A percentile compares a stretch with the other conserved stretches of the same genome.
These are phyloP conservation scores for Lacerta agilis DNA, from an alignment of 2,797 vertebrate species.

Conservation along the genomic window DNA sequence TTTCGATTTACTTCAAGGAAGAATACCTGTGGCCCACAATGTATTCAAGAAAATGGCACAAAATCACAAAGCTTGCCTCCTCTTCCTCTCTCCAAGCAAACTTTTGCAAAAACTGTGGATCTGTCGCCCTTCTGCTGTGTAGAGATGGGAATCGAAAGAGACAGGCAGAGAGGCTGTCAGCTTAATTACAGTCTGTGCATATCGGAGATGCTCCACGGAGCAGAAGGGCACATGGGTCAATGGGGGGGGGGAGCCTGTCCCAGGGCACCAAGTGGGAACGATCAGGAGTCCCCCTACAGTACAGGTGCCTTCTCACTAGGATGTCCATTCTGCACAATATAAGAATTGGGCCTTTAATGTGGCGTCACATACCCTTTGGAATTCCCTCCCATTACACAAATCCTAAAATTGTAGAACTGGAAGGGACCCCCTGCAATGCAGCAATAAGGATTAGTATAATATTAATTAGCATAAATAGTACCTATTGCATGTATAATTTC, in stretches of 20 bases:
- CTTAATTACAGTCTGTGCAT: neutral
- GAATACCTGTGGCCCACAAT: conserved; percentile 36
- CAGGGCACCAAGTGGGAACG: neutral
- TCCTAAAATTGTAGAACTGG: too few relatives aligned
- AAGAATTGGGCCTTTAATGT: too few relatives aligned
- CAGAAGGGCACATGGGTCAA: neutral
- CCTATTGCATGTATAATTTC: too few relatives aligned
- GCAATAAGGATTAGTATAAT: too few relatives aligned
- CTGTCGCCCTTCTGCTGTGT: conserved; percentile 11
- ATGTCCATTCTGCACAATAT: too few relatives aligned
- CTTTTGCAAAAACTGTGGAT: neutral
- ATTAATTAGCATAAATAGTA: too few relatives aligned
- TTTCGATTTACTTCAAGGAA: conserved; percentile 55
- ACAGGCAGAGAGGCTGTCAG: conserved; percentile 15
- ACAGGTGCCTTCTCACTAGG: too few relatives aligned
- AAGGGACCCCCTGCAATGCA: too few relatives aligned
- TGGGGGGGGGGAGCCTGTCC: neutral
- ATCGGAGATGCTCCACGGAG: neutral
- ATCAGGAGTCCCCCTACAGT: too few relatives aligned
- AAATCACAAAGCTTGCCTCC: conserved; percentile 15
- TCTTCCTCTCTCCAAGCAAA: conserved; percentile 30
- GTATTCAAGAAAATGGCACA: conserved; percentile 48
- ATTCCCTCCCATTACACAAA: too few relatives aligned
- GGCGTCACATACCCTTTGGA: too few relatives aligned
- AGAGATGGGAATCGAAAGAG: conserved; percentile 5